These are phyloP conservation scores for Oreochromis niloticus DNA, from an alignment of 2,113 vertebrate species.

Conservation along the genomic window DNA sequence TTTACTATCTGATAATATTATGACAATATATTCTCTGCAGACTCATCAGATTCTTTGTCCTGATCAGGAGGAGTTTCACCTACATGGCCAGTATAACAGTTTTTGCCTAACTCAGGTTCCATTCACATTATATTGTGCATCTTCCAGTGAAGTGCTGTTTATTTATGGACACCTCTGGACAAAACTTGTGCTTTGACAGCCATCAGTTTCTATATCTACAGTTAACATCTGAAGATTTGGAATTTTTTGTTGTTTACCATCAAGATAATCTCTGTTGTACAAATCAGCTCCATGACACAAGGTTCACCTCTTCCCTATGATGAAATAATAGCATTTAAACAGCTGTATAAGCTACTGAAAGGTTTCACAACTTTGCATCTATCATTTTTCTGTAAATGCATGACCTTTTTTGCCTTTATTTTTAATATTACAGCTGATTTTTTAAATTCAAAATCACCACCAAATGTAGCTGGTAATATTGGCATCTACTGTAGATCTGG, in stretches of 20 bases:
- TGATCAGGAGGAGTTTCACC: neutral
- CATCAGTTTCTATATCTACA: neutral
- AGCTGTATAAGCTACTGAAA: neutral
- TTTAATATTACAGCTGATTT: too few species aligned
- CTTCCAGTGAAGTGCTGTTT: neutral
- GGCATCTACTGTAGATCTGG: neutral
- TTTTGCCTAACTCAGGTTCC: neutral
- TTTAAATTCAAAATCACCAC: too few species aligned
- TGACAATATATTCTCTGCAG: neutral
- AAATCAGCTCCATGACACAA: neutral
- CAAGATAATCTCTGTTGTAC: neutral
- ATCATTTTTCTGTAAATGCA: neutral
- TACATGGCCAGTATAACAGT: neutral
- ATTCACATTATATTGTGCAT: neutral
- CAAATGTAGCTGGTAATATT: too few species aligned
- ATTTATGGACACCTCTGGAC: neutral
- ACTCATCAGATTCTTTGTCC: neutral
- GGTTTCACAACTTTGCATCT: neutral
- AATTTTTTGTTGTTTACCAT: neutral
- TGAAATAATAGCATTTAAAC: neutral
- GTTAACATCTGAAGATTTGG: neutral
- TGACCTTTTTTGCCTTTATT: too few species aligned
- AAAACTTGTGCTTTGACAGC: neutral
- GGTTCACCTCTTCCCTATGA: neutral
- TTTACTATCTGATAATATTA: neutral